These are phyloP conservation scores for Synodontis membranacea DNA, from an alignment of 2,113 vertebrate species.

Conservation along the genomic window DNA sequence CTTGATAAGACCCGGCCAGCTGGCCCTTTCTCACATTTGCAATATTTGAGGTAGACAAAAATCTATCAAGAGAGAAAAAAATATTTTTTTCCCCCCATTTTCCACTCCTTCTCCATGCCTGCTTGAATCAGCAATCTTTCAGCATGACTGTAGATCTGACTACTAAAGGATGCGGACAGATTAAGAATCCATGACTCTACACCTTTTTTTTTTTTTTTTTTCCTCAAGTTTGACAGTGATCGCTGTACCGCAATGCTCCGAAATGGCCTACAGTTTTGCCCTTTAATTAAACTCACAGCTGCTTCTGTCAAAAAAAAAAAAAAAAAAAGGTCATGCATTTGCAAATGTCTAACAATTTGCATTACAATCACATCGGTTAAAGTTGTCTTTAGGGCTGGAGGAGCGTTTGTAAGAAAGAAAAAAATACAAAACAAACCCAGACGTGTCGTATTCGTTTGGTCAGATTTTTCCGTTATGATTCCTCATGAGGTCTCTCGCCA, in stretches of 20 bases:
- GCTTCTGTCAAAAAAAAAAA: neutral
- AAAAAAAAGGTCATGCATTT: neutral
- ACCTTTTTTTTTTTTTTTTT: too few species aligned
- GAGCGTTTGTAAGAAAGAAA: neutral
- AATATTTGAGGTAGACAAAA: constrained; percentile 17
- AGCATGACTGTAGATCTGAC: neutral
- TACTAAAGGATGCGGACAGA: neutral
- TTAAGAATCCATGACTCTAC: neutral
- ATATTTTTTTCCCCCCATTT: constrained; percentile 8
- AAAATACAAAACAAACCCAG: neutral
- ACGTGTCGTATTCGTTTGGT: too few species aligned
- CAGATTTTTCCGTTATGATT: neutral
- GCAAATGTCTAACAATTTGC: neutral
- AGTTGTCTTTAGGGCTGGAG: neutral
- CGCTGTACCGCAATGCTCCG: neutral
- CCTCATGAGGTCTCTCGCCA: neutral
- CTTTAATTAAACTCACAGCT: neutral
- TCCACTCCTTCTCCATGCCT: constrained; percentile 21
- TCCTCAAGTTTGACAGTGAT: neutral
- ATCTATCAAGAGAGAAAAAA: neutral
- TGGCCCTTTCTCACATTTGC: constrained; percentile 25
- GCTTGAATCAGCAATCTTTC: constrained; percentile 1
- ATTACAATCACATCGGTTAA: too few species aligned
- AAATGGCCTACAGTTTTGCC: neutral
- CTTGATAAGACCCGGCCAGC: constrained; percentile 10